A percentile compares a stretch with the other conserved stretches of the same genome.
Evolutionary conservation across 2,888 invertebrate genomes (phyloP).

Genomic region (Microdon myrmicae): DNA sequence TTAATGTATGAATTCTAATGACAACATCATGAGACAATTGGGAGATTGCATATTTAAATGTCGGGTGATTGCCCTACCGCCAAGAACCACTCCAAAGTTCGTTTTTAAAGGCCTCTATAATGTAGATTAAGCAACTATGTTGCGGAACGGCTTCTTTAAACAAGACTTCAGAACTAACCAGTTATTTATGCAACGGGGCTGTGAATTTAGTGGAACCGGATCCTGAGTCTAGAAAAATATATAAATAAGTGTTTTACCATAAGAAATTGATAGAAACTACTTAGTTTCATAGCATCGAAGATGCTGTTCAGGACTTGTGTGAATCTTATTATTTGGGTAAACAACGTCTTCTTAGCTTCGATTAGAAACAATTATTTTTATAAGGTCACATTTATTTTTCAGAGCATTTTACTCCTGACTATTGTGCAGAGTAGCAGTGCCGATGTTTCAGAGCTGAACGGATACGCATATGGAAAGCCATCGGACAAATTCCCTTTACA

Average conservation of each 20-base stretch:
- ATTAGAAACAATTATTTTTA: background rate
- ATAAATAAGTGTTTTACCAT: conserved; percentile 40
- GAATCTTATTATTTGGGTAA: conserved; percentile 38
- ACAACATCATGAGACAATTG: conserved; percentile 8
- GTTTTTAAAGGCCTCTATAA: no score
- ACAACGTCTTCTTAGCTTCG: background rate
- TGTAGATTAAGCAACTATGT: no score
- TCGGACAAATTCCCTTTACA: conserved; percentile 13
- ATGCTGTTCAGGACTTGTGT: conserved; percentile 39
- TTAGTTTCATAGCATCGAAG: conserved; percentile 34
- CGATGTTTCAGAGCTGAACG: conserved; percentile 21
- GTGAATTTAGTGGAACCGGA: conserved; percentile 42
- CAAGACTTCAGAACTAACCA: conserved; percentile 25
- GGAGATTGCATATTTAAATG: conserved; percentile 12
- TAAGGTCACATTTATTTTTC: conserved; percentile 3
- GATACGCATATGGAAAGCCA: conserved; percentile 27
- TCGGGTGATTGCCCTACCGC: conserved; percentile 46
- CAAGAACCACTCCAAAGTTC: conserved; percentile 9
- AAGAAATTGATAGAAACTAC: conserved; percentile 40
- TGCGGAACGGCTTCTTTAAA: conserved; percentile 3
- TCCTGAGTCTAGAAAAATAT: conserved; percentile 37
- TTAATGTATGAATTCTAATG: no score
- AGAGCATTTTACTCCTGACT: conserved; percentile 34
- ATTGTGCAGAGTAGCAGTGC: conserved; percentile 12
- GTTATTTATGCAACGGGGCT: conserved; percentile 33